Evolutionary conservation across 1,140 invertebrate species (phyloP).

Genomic region (Eumaeus atala): DNA sequence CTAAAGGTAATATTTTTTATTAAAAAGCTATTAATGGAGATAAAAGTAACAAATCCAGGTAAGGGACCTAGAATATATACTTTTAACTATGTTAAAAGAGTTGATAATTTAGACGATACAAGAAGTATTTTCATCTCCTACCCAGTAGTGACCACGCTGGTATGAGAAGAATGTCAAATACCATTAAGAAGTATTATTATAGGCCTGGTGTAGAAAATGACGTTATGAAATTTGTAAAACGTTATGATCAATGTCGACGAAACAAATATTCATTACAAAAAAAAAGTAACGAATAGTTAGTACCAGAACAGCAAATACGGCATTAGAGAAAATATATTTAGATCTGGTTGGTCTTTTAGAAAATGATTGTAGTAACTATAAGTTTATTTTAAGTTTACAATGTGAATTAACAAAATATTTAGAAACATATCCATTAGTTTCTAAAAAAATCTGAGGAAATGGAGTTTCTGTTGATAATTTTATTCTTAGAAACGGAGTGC

Average conservation of each 20-base stretch:
- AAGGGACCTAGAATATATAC: conserved; percentile 20
- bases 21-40: conserved; percentile 16
- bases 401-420: too few species aligned
- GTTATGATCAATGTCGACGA: conserved; percentile 4
- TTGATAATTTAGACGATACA: conserved; percentile 16
- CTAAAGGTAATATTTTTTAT: conserved; percentile 22
- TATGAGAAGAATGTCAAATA: conserved; percentile 18
- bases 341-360: conserved; percentile 19
- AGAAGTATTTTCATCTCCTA: conserved; percentile 17
- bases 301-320: conserved; percentile 7
- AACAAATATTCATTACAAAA: conserved; percentile 8
- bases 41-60: conserved; percentile 9
- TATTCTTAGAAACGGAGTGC: conserved; percentile 18
- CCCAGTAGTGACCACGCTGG: conserved; percentile 20
- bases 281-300: conserved; percentile 16
- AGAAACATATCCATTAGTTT: conserved; percentile 12
- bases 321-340: conserved; percentile 21
- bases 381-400: conserved; percentile 16
- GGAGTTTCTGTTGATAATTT: conserved; percentile 13
- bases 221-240: conserved; percentile 8
- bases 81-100: conserved; percentile 13
- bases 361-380: conserved; percentile 12
- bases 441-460: conserved; percentile 7
- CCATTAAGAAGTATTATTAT: conserved; percentile 16
- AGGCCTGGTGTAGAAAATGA: conserved; percentile 12